A percentile compares a stretch with the other conserved stretches of the same genome.
Conservation (phyloP, 1,140 invertebrate species). For the Drosophila arizonae region DNA sequence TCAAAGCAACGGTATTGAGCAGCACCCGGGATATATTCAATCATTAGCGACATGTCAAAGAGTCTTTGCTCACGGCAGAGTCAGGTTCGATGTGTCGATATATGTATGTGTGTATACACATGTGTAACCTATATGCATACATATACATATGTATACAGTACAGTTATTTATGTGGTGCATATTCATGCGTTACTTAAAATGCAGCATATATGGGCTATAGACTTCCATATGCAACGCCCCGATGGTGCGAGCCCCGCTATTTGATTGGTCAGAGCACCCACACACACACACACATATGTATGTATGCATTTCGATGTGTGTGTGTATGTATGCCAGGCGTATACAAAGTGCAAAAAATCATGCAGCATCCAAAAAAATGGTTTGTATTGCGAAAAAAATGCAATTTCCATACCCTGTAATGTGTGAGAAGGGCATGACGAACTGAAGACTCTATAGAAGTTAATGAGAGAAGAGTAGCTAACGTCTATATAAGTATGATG, state of each 20-base stretch:
- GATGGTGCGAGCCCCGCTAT: constrained; percentile 44
- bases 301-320: background rate
- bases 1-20: background rate
- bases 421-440: too few relatives aligned
- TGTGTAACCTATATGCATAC: background rate
- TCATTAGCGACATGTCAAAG: constrained; percentile 34
- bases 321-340: background rate
- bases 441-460: too few relatives aligned
- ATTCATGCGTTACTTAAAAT: constrained; percentile 17
- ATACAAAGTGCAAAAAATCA: constrained; percentile 23
- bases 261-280: constrained; percentile 52
- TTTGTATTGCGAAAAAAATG: constrained; percentile 38
- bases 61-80: constrained; percentile 1
- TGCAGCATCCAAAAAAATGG: constrained; percentile 24
- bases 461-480: too few relatives aligned
- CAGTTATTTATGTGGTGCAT: background rate
- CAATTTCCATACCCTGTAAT: constrained; percentile 28
- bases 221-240: constrained; percentile 62
- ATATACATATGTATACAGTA: background rate
- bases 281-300: constrained; percentile 6
- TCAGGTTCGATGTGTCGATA: background rate
- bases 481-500: too few relatives aligned
- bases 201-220: constrained; percentile 5
- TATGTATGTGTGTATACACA: background rate
- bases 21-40: constrained; percentile 4